phyloP scores from a whole-genome alignment of 2,113 vertebrate genomes.

The Danio rerio region DNA sequence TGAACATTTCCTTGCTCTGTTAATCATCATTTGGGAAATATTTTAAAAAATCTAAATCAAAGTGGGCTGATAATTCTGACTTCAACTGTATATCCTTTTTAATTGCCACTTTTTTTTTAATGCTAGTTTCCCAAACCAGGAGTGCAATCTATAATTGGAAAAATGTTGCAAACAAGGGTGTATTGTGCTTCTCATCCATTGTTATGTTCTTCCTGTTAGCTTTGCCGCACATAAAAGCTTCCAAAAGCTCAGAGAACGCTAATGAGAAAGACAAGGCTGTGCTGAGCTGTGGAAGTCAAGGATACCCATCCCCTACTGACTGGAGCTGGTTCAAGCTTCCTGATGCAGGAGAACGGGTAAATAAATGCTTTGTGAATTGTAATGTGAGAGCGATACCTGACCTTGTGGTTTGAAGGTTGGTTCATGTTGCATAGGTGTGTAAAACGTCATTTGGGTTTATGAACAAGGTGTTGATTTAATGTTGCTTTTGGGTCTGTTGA shows the following conservation, averaged over 20 bases:
- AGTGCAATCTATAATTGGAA: no score
- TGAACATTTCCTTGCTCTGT: no score
- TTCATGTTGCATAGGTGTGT: neutral
- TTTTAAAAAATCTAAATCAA: no score
- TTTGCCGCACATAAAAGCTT: slow-evolving; percentile 71
- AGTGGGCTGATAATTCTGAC: no score
- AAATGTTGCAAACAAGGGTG: neutral
- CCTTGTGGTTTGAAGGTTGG: neutral
- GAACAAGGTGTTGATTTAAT: neutral
- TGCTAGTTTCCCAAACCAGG: no score
- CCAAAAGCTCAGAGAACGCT: slow-evolving; percentile 86
- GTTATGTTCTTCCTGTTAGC: slow-evolving; percentile 67
- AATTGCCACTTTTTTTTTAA: no score
- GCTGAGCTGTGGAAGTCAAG: slow-evolving; percentile 80
- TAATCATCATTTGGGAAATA: no score
- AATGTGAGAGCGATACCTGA: neutral
- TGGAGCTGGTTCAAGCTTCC: slow-evolving; percentile 70
- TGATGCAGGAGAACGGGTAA: neutral
- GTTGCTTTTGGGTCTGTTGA: neutral
- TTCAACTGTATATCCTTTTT: no score
- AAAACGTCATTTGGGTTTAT: neutral
- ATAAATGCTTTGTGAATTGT: neutral
- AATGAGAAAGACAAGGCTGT: slow-evolving; percentile 82
- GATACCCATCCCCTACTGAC: slow-evolving; percentile 72
- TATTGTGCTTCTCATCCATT: neutral